A percentile compares a stretch with the other conserved stretches of the same genome.
Conservation (phyloP, 2,113 vertebrate genomes). For the Pelmatolapia mariae region DNA sequence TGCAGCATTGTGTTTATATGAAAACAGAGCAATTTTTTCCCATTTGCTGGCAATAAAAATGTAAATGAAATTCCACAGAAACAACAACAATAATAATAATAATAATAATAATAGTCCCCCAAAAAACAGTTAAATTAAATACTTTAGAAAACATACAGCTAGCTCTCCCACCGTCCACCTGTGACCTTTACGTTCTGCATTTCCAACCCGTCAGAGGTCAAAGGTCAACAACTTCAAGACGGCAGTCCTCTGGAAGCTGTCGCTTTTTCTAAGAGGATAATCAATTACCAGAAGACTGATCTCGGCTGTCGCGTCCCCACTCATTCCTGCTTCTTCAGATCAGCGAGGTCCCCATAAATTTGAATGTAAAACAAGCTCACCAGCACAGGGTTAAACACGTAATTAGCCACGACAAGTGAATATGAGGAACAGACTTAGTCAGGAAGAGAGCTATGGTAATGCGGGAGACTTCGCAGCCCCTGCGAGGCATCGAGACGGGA, state of each 20-base stretch:
- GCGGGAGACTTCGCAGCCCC: conserved; percentile 28
- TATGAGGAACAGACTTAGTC: conserved; percentile 41
- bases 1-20: conserved; percentile 31
- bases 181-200: background rate
- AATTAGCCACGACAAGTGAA: conserved; percentile 64
- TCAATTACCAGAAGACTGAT: conserved; percentile 76
- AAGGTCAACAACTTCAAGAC: conserved; percentile 44
- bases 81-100: background rate
- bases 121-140: background rate
- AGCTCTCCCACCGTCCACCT: background rate
- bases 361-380: conserved; percentile 74
- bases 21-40: conserved; percentile 34
- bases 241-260: conserved; percentile 31
- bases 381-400: conserved; percentile 66
- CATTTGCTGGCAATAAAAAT: conserved; percentile 47
- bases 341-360: conserved; percentile 67
- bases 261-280: conserved; percentile 69
- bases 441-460: conserved; percentile 46
- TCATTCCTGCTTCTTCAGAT: conserved; percentile 69
- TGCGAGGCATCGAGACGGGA: conserved; percentile 58
- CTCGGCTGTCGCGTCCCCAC: conserved; percentile 53
- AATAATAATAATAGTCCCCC: background rate
- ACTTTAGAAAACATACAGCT: background rate
- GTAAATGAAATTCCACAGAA: conserved; percentile 25
- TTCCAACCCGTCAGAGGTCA: conserved; percentile 3